Percentiles rank a stretch among this genome's conserved stretches.
These are phyloP conservation scores for Anagrus nilaparvatae DNA, from an alignment of 1,140 invertebrate species.

Conservation along the genomic window DNA sequence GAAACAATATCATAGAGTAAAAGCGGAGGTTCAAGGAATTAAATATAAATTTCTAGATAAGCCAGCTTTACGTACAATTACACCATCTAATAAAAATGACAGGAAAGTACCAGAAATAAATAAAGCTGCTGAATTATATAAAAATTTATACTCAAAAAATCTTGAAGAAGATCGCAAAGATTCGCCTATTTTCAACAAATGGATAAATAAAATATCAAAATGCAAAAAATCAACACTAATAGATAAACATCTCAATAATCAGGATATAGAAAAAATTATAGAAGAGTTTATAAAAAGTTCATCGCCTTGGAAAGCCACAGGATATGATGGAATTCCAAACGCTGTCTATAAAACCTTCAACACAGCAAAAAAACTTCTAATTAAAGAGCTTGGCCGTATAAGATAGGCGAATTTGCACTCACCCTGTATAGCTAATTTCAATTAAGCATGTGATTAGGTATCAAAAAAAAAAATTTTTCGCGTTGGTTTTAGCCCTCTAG, in stretches of 20 bases:
- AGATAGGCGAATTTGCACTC: too few species aligned
- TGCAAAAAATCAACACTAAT: too few species aligned
- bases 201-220: background rate
- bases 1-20: background rate
- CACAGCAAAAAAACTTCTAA: background rate
- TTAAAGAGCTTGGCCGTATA: too few species aligned
- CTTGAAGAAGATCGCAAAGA: background rate
- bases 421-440: too few species aligned
- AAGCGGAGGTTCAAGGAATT: background rate
- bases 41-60: background rate
- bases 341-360: conserved; percentile 6
- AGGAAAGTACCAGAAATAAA: background rate
- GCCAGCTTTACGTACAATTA: background rate
- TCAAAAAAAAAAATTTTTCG: too few species aligned
- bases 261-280: background rate
- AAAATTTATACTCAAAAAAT: background rate
- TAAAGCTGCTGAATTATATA: background rate
- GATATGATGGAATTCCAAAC: conserved; percentile 5
- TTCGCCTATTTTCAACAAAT: background rate
- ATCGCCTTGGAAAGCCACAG: conserved; percentile 7
- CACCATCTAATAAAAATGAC: background rate
- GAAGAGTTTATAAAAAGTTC: too few species aligned
- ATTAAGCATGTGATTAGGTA: too few species aligned
- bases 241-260: background rate
- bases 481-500: too few species aligned